Base-by-base conservation (phyloP, 2,113 vertebrate species). In the Coreoperca whiteheadi region DNA sequence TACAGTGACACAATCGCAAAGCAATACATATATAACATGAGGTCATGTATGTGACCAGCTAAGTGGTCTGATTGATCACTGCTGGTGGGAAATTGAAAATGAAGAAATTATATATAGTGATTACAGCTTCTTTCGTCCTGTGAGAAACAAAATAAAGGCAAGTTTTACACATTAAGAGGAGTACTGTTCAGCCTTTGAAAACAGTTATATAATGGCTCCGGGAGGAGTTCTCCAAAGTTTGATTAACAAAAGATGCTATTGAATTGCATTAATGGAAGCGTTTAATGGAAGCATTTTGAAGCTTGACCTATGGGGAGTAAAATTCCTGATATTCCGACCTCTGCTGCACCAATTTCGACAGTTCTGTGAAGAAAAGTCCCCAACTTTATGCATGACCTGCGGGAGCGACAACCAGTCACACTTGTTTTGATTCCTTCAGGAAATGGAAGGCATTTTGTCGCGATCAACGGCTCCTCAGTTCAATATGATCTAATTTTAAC, bases 1-100 rank as follows among this genome's bases (percentile, higher is more conserved):
- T 83, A 83, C 79, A 86, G 86, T 73, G 82, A 79, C 39, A 84
- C 51, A n/a, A 32, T 16, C 67, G 63, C 67, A 56, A 41, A 25
- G 79, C 64, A 71, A 78, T 61, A 50, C 25, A 81, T 74, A 32
- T 41, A 54, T 8, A 30, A 66, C 37, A 68, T n/a, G 39, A 48
- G n/a, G 23, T 25, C 10, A 8, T 41, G 39, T 41, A 41, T 41
- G 39, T 32, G 30, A 64, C 28, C 14, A 25, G 6, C 1, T 21
- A 11, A 20, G 6, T 64, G 11, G 51, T 39, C 16, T 66, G 37
- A 39, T 30, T 34, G 34, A 46, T 54, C 10, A 39, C 30, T 57
- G 37, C 30, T 20, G 6, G 57, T 41, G 57, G 39, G 51, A 59
- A 74, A 28, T 10, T 66, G 25, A 20, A 32, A 54, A 66, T 25